Evolutionary conservation across 1,140 invertebrate species (phyloP).

Genomic region (Antheraea pernyi): DNA sequence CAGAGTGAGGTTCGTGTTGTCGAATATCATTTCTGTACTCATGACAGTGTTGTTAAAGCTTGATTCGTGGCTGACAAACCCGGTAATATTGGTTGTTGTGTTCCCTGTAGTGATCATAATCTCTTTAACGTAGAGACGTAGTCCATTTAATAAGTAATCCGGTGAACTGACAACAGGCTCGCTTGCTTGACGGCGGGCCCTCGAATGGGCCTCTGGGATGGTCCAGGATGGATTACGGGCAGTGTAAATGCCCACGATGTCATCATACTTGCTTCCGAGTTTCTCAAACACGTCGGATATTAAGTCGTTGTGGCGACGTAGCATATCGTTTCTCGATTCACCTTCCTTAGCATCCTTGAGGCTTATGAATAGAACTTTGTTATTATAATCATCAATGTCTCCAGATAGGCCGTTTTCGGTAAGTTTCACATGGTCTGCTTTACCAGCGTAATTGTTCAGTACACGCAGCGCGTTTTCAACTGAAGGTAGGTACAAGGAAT

Average conservation of each 20-base stretch:
- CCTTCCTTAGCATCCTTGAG: constrained; percentile 67
- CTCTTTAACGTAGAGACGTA: constrained; percentile 40
- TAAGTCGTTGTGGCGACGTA: constrained; percentile 68
- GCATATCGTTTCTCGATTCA: constrained; percentile 57
- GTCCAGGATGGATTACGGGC: constrained; percentile 67
- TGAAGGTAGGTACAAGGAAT: constrained; percentile 53
- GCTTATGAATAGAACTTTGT: constrained; percentile 60
- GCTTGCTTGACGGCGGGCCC: constrained; percentile 45
- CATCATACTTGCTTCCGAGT: constrained; percentile 42
- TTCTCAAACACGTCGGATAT: constrained; percentile 63
- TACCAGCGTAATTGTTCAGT: constrained; percentile 53
- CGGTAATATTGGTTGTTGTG: constrained; percentile 20
- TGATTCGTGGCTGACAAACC: constrained; percentile 11
- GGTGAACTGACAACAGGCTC: not conserved
- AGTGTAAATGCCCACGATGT: constrained; percentile 66
- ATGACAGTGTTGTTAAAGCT: constrained; percentile 25
- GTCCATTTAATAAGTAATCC: constrained; percentile 38
- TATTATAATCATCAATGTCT: constrained; percentile 49
- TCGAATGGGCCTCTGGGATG: constrained; percentile 38
- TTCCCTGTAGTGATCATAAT: constrained; percentile 27
- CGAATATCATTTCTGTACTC: constrained; percentile 42
- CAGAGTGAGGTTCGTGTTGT: constrained; percentile 35
- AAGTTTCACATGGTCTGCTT: constrained; percentile 52
- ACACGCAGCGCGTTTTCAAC: constrained; percentile 52
- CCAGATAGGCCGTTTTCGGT: constrained; percentile 63